Evolutionary conservation across 2,888 invertebrate genomes (phyloP).

Genomic region (Erannis defoliaria): DNA sequence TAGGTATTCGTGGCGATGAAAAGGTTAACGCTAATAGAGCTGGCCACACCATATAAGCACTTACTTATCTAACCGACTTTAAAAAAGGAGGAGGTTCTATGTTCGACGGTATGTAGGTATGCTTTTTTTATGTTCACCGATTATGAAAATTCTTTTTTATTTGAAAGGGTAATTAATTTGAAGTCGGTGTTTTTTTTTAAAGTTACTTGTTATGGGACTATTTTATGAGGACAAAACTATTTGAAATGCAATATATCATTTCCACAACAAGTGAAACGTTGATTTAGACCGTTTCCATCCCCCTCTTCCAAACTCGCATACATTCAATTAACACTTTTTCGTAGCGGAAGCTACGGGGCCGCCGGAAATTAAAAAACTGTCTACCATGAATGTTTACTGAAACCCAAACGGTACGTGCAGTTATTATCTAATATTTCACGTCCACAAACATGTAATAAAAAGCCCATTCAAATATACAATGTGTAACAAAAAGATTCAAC

Average conservation of each 20-base stretch:
- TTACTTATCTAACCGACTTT: no score
- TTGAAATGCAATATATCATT: slow-evolving; percentile 18
- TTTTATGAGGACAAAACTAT: slow-evolving; percentile 21
- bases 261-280: slow-evolving; percentile 34
- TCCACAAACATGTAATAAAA: slow-evolving; percentile 28
- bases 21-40: no score
- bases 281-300: slow-evolving; percentile 40
- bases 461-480: slow-evolving; percentile 7
- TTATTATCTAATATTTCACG: slow-evolving; percentile 38
- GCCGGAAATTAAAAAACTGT: slow-evolving; percentile 84
- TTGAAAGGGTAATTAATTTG: no score
- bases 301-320: slow-evolving; percentile 55
- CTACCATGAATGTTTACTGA: slow-evolving; percentile 59
- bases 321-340: slow-evolving; percentile 82
- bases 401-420: slow-evolving; percentile 42
- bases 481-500: no score
- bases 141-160: no score
- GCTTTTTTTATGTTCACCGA: no score
- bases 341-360: slow-evolving; percentile 70
- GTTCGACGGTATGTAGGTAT: no score
- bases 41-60: no score
- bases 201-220: no score
- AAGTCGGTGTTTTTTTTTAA: no score
- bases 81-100: no score
- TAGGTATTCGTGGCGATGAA: no score